These are phyloP conservation scores for Bombus pascuorum DNA, from an alignment of 1,140 invertebrate species.

Conservation along the genomic window DNA sequence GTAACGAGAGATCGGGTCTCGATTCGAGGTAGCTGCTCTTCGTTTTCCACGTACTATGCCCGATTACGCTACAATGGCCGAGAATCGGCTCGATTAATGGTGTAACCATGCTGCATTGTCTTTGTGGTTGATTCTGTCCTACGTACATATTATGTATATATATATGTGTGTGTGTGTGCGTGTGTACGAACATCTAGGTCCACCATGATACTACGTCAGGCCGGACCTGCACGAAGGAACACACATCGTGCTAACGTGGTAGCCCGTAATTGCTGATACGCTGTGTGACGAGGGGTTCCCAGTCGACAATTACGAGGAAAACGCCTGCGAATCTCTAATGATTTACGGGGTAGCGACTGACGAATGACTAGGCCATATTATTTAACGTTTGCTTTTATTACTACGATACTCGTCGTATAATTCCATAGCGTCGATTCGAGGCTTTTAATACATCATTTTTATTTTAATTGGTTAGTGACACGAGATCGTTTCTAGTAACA, in stretches of 20 bases:
- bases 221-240: constrained; percentile 22
- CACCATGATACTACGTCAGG: background rate
- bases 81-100: constrained; percentile 59
- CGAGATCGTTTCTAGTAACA: background rate
- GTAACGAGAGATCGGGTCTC: background rate
- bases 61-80: constrained; percentile 37
- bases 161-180: fast-evolving
- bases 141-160: background rate
- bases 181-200: background rate
- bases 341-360: constrained; percentile 1
- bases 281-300: constrained; percentile 15
- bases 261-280: constrained; percentile 47
- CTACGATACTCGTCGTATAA: background rate
- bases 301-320: constrained; percentile 30
- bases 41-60: constrained; percentile 7
- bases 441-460: background rate
- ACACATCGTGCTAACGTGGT: constrained; percentile 33
- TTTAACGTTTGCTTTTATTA: background rate
- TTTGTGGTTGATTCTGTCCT: constrained; percentile 6
- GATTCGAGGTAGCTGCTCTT: background rate
- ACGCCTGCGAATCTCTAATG: constrained; percentile 28
- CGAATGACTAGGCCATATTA: background rate
- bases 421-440: background rate
- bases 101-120: constrained; percentile 56
- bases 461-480: background rate